Conservation (phyloP, 35 echinoderm and acorn worm species). For the Ptychodera flava region DNA sequence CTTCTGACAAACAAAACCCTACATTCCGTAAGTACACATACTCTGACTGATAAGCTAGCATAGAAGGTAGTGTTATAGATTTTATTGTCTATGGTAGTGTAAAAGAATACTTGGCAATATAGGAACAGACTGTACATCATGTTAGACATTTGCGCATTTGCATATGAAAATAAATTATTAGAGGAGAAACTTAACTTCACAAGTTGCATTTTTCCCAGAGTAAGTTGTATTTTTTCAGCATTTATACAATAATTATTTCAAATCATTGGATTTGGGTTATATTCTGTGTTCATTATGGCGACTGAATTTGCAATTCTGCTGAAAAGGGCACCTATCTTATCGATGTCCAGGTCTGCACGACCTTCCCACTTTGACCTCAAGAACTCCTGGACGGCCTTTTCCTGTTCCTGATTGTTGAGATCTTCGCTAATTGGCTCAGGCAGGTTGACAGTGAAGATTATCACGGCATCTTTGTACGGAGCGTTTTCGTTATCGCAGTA, state of each 20-base stretch:
- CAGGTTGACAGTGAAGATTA: background rate
- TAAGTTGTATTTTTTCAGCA: no score
- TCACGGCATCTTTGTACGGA: background rate
- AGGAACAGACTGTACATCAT: no score
- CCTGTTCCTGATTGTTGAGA: background rate
- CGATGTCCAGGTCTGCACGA: background rate
- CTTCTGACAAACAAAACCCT: no score
- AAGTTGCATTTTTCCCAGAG: no score
- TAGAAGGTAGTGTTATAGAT: no score
- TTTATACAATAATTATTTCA: background rate
- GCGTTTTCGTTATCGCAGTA: background rate
- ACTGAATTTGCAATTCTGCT: background rate
- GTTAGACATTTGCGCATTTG: no score
- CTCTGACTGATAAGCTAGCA: no score
- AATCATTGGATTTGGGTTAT: background rate
- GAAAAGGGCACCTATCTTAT: background rate
- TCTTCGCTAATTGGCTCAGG: background rate
- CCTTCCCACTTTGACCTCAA: background rate
- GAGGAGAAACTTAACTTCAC: no score
- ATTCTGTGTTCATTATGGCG: background rate
- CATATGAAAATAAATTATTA: no score
- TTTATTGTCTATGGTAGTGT: no score
- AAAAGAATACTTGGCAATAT: no score
- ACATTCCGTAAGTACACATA: no score
- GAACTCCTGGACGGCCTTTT: background rate